Base-by-base conservation (phyloP, 2,888 invertebrate genomes). In the Lepidochrysops patricia region DNA sequence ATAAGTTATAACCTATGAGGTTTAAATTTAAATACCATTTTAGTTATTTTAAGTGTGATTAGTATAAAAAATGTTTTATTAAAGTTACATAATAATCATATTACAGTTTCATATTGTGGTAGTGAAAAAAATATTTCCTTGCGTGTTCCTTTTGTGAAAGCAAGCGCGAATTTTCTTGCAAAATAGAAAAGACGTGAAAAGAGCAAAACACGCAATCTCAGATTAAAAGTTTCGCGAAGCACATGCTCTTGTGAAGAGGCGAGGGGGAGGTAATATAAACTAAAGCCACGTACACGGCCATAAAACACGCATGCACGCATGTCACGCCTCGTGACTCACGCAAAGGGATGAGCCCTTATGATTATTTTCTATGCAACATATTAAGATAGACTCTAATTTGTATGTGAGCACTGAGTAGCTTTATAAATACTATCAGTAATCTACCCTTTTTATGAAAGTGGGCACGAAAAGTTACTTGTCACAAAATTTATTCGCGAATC, bases 241-340 rank as follows among this genome's bases (percentile, higher is more conserved):
- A 29, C 57, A 49, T 27, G 48, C 27, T 32, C 48, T 57, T 54
- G 12, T 54, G 27, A 54, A 32, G 29, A 32, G 29, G 27, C 32
- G 19, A 54, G 27, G 54, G 54, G 54, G 32, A 32, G 54, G 29
- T 19, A 54, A 54, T 54, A 32, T 54, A 54, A 54, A 54, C 27
- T 34, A 58, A 50, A 49, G 34, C n/a, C n/a, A 26, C 4, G 32
- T 61, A 63, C 64, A 63, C 65, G 58, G 65, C 63, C 61, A 61
- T 65, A 58, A 54, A 63, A 62, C 61, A 66, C 68, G 68, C 68
- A 64, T 67, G 66, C 68, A 61, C 63, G 68, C 66, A 57, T 57
- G 63, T 62, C 66, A 64, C 64, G 68, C 65, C 61, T 49, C 50
- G 63, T 65, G 65, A 58, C 57, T 61, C 63, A 43, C 63, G 61